Evolutionary conservation across 2,113 vertebrate species (phyloP).

Genomic region (Hippopotamus amphibius): DNA sequence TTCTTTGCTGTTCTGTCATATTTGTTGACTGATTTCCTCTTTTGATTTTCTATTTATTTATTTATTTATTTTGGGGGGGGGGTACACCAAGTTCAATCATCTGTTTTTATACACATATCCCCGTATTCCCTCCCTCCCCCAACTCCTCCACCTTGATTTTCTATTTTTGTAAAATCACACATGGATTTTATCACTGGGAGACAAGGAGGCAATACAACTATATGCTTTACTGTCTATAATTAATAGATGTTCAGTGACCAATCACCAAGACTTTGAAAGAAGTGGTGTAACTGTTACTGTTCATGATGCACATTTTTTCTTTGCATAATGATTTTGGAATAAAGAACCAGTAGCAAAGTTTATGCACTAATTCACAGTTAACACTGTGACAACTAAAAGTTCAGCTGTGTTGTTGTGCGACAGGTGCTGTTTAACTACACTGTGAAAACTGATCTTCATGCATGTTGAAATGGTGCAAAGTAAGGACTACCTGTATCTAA

Average conservation of each 20-base stretch:
- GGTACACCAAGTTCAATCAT: too few relatives aligned
- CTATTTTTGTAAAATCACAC: neutral
- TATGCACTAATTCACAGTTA: constrained; percentile 17
- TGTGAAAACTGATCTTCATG: neutral
- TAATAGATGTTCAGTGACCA: neutral
- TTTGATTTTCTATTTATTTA: neutral
- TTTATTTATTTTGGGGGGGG: too few relatives aligned
- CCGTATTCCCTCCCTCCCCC: too few relatives aligned
- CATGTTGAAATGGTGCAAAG: neutral
- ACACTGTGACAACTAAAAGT: neutral
- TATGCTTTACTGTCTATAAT: neutral
- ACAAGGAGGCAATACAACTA: neutral
- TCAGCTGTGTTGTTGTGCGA: neutral
- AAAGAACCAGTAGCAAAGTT: neutral
- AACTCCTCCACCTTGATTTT: neutral
- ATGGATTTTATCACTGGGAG: neutral
- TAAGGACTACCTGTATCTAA: neutral
- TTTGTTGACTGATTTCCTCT: neutral
- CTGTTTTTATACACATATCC: too few relatives aligned
- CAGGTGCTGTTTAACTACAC: neutral
- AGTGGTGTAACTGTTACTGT: neutral
- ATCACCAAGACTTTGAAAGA: constrained; percentile 7
- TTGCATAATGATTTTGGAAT: neutral
- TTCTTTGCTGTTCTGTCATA: neutral
- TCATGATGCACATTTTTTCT: neutral